These are phyloP conservation scores for Bombus confusus DNA, from an alignment of 1,140 invertebrate genomes.

Conservation along the genomic window DNA sequence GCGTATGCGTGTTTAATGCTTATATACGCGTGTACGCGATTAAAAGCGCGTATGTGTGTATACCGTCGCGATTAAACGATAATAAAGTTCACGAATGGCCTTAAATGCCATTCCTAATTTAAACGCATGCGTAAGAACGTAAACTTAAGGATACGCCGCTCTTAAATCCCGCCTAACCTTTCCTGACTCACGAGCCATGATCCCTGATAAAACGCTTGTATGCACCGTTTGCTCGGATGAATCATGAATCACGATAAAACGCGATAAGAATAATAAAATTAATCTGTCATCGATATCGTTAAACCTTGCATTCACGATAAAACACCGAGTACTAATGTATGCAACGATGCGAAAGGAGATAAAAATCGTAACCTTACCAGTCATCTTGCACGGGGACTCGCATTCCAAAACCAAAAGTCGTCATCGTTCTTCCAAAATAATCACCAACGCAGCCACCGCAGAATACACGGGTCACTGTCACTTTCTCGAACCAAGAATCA, in stretches of 20 bases:
- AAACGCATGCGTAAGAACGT: conserved; percentile 44
- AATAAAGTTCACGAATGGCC: conserved; percentile 50
- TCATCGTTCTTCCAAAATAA: not conserved
- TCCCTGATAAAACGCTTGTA: conserved; percentile 21
- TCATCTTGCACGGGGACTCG: not conserved
- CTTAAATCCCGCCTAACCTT: conserved; percentile 31
- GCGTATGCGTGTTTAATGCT: too few species aligned
- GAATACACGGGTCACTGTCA: not conserved
- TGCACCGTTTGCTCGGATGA: conserved; percentile 16
- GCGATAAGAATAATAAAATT: conserved; percentile 26
- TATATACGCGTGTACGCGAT: conserved; percentile 7
- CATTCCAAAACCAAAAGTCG: too few species aligned
- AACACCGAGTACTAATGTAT: not conserved
- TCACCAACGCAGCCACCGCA: not conserved
- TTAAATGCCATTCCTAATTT: conserved; percentile 55
- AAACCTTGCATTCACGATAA: not conserved
- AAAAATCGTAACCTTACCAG: not conserved
- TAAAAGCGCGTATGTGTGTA: conserved; percentile 8
- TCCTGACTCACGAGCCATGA: not conserved
- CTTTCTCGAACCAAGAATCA: not conserved
- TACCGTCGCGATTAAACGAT: conserved; percentile 44
- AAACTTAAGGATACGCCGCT: conserved; percentile 36
- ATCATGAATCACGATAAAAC: conserved; percentile 38
- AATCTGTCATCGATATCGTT: not conserved
- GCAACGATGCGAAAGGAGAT: not conserved